phyloP scores from a whole-genome alignment of 2,797 vertebrate species.

The Sebastes hubbsi region DNA sequence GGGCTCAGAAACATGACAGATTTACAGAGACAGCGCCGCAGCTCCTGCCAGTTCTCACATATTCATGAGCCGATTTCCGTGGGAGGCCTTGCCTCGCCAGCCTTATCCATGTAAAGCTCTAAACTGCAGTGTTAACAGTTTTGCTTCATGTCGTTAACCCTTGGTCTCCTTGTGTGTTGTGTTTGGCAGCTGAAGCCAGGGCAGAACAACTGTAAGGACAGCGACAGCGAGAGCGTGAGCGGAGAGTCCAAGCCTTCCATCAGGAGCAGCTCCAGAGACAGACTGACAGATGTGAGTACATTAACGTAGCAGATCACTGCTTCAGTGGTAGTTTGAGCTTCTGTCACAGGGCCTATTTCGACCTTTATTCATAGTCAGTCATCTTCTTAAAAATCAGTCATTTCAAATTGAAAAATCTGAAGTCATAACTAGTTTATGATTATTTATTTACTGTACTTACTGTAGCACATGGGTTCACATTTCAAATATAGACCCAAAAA shows the following conservation, averaged over 20 bases:
- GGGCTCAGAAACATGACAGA: constrained; percentile 72
- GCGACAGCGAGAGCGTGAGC: constrained; percentile 91
- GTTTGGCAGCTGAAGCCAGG: constrained; percentile 89
- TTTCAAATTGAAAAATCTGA: no score
- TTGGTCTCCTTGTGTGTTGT: constrained; percentile 46
- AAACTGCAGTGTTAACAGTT: constrained; percentile 44
- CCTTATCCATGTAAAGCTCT: constrained; percentile 26
- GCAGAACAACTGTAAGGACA: constrained; percentile 92
- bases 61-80: constrained; percentile 64
- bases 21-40: constrained; percentile 63
- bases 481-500: no score
- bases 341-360: background rate
- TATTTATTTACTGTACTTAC: background rate
- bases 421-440: no score
- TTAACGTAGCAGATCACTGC: background rate
- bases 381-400: no score
- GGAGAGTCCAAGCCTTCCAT: constrained; percentile 90
- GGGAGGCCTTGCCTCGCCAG: constrained; percentile 40
- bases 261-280: constrained; percentile 90
- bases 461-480: no score
- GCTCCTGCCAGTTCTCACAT: constrained; percentile 72
- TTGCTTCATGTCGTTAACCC: constrained; percentile 46
- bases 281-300: constrained; percentile 91
- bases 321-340: background rate
- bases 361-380: background rate